Evolutionary conservation across 2,797 vertebrate species (phyloP).

Genomic region (Lemur catta): DNA sequence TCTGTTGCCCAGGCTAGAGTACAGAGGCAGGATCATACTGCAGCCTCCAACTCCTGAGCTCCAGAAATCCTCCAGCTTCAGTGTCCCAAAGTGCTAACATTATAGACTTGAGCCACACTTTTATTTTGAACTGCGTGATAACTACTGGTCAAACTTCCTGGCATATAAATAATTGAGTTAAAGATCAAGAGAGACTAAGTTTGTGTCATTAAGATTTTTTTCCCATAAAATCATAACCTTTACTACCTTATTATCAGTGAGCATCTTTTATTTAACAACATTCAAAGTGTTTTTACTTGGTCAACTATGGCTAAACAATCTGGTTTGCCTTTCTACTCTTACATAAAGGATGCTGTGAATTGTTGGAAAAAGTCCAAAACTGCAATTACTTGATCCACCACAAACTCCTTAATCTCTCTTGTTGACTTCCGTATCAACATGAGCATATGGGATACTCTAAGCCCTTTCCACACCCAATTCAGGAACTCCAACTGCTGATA

Average conservation of each 20-base stretch:
- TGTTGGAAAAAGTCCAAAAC: slow-evolving; percentile 41
- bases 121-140: neutral
- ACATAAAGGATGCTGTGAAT: slow-evolving; percentile 17
- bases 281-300: neutral
- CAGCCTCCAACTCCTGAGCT: neutral
- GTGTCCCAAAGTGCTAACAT: neutral
- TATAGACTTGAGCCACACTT: neutral
- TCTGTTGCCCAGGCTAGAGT: neutral
- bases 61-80: neutral
- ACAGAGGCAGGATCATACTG: neutral
- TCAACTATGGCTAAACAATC: neutral
- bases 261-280: neutral
- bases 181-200: neutral
- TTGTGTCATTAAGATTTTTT: neutral
- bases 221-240: neutral
- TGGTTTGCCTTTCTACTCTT: neutral
- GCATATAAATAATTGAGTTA: neutral
- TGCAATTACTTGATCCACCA: slow-evolving; percentile 44
- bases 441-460: neutral
- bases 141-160: neutral
- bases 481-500: neutral
- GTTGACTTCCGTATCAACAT: neutral
- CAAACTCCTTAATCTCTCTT: slow-evolving; percentile 23
- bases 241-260: neutral
- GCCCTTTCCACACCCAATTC: neutral